phyloP scores from a whole-genome alignment of 2,797 vertebrate genomes.

The Apodemus agrarius region DNA sequence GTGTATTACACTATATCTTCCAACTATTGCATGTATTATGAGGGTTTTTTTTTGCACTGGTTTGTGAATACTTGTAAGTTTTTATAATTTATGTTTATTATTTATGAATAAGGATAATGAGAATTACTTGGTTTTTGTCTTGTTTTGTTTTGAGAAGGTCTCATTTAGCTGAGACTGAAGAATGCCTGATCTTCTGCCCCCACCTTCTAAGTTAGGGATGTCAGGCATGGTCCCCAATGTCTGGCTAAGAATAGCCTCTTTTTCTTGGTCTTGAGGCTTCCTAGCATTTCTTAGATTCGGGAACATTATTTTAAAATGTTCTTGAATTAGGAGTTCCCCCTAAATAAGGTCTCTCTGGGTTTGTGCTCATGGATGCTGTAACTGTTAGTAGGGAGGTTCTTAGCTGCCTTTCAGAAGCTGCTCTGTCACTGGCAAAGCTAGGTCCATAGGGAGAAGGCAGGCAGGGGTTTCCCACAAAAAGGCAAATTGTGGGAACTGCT shows the following conservation, averaged over 20 bases:
- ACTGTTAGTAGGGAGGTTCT: background rate
- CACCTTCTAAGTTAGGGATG: background rate
- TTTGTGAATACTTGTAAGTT: background rate
- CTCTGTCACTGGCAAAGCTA: background rate
- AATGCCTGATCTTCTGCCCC: background rate
- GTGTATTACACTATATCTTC: background rate
- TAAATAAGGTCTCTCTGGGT: background rate
- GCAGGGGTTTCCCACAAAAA: background rate
- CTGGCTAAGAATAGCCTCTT: background rate
- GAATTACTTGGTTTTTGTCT: background rate
- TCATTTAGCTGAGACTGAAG: background rate
- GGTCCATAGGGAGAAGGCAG: rapidly evolving
- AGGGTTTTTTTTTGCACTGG: background rate
- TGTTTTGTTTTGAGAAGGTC: background rate
- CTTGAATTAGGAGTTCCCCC: background rate
- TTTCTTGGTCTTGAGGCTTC: background rate
- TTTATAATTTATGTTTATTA: background rate
- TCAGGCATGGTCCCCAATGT: background rate
- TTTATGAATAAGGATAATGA: background rate
- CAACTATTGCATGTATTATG: background rate
- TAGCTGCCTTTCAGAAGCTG: background rate
- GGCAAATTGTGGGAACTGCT: background rate
- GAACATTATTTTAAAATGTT: background rate
- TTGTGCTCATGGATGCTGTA: background rate
- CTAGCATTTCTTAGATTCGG: background rate